phyloP scores from a whole-genome alignment of 2,888 invertebrate genomes.

The Ornithoptera alexandrae region DNA sequence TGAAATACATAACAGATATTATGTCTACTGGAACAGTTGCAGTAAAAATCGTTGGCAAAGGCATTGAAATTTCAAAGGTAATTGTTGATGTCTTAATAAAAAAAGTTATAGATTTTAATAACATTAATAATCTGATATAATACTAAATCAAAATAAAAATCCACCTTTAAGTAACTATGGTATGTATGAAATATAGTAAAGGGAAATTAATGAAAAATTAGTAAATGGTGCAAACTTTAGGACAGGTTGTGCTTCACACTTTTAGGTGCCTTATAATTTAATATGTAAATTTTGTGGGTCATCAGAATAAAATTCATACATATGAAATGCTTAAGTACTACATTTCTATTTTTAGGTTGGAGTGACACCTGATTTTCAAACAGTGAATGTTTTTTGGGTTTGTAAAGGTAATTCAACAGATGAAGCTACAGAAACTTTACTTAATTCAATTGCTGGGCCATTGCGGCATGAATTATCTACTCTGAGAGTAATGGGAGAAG shows the following conservation, averaged over 20 bases:
- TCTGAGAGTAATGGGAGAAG: conserved; percentile 85
- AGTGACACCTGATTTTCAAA: conserved; percentile 83
- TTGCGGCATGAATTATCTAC: conserved; percentile 87
- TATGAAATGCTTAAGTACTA: no score
- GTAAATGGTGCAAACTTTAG: no score
- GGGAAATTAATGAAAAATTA: no score
- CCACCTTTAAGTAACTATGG: no score
- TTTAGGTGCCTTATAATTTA: background rate
- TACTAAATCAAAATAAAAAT: no score
- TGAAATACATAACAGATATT: conserved; percentile 88
- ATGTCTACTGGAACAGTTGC: conserved; percentile 86
- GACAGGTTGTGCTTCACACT: no score
- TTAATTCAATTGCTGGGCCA: conserved; percentile 79
- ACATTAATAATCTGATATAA: no score
- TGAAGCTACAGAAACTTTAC: conserved; percentile 70
- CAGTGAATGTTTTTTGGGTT: conserved; percentile 87
- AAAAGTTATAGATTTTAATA: background rate
- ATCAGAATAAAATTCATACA: background rate
- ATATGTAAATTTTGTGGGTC: background rate
- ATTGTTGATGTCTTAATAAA: conserved; percentile 9
- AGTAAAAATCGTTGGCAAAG: conserved; percentile 81
- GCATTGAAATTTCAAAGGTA: conserved; percentile 87
- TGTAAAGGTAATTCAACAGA: conserved; percentile 77
- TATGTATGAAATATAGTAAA: no score
- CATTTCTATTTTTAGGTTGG: conserved; percentile 67